These are phyloP conservation scores for Catonia carolina DNA, from an alignment of 2,888 invertebrate species.

Conservation along the genomic window DNA sequence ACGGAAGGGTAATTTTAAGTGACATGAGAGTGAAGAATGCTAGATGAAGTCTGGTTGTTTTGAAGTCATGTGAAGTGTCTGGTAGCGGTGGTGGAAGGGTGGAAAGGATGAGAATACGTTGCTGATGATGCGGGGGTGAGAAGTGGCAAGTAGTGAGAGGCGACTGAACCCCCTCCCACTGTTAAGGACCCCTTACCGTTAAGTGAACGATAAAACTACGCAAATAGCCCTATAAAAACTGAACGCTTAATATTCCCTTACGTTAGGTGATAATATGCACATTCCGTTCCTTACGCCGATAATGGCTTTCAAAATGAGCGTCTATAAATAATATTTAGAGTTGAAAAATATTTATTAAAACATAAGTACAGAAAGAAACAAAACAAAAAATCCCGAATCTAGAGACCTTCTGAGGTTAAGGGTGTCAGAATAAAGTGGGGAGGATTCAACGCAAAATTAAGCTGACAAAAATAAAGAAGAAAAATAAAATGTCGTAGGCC, in stretches of 20 bases:
- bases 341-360: constrained; percentile 12
- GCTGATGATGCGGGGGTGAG: no score
- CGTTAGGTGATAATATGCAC: no score
- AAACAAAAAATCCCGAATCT: background rate
- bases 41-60: no score
- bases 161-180: no score
- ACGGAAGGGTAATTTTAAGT: no score
- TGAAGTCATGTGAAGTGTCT: no score
- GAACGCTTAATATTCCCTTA: background rate
- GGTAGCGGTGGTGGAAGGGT: no score
- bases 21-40: no score
- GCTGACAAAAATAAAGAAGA: constrained; percentile 11
- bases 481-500: constrained; percentile 6
- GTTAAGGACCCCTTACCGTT: no score
- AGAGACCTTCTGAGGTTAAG: background rate
- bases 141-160: no score
- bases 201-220: background rate
- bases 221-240: constrained; percentile 12
- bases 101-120: no score
- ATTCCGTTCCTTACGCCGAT: background rate
- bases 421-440: no score
- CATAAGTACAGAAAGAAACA: constrained; percentile 3
- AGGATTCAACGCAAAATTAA: constrained; percentile 2
- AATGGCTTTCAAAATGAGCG: constrained; percentile 3
- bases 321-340: constrained; percentile 3